These are phyloP conservation scores for Rhipidura dahli DNA, from an alignment of 2,113 vertebrate genomes.

Conservation along the genomic window DNA sequence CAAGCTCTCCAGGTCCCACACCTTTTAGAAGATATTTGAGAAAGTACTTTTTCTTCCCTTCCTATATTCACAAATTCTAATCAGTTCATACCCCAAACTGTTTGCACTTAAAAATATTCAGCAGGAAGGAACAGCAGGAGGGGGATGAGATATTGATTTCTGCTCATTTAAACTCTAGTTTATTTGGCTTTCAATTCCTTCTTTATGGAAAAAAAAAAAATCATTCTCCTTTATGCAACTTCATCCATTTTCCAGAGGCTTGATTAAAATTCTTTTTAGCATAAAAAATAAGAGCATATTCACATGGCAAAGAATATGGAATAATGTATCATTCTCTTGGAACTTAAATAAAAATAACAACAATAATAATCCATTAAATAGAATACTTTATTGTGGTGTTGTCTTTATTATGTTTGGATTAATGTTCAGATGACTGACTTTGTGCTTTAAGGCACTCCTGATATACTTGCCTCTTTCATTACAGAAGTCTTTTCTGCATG, in stretches of 20 bases:
- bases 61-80: neutral
- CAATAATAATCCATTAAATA: slow-evolving; percentile 17
- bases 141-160: slow-evolving; percentile 16
- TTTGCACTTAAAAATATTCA: slow-evolving; percentile 10
- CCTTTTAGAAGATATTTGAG: neutral
- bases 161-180: neutral
- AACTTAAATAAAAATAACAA: slow-evolving; percentile 11
- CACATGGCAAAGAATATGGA: neutral
- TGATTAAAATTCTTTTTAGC: neutral
- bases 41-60: neutral
- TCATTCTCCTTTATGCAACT: neutral
- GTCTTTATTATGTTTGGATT: slow-evolving; percentile 10
- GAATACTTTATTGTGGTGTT: slow-evolving; percentile 4
- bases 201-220: neutral
- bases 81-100: neutral
- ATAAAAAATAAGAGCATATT: neutral
- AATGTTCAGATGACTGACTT: slow-evolving; percentile 5
- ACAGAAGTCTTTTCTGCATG: neutral
- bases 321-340: neutral
- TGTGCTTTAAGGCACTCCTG: slow-evolving; percentile 8
- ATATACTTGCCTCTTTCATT: neutral
- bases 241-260: slow-evolving; percentile 4
- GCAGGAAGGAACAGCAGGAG: slow-evolving; percentile 15
- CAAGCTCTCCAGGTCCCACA: neutral
- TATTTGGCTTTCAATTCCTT: slow-evolving; percentile 13